Evolutionary conservation across 2,888 invertebrate species (phyloP), one percentile per base, ranked within the genome.

Genomic region (Creontiades dilutus): DNA sequence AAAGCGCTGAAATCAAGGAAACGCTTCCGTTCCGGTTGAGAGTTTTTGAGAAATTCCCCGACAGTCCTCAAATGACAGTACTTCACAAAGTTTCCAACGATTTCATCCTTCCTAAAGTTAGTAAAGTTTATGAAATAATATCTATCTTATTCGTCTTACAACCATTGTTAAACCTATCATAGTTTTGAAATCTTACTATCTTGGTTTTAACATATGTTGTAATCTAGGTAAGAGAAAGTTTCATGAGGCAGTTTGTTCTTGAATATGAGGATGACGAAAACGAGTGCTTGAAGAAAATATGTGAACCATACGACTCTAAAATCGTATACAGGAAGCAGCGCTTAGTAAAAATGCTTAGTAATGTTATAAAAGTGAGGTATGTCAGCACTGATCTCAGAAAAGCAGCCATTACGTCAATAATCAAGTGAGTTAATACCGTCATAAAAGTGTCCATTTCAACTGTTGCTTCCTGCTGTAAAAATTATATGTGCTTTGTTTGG

Each of bases 31-130:
- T 99, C 93, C 95, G 99, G 78, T 94, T 99, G 91, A 94, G 99
- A 92, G 97, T 99, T 92, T 99, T 99, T 93, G 99, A 99, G 93
- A 98, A 98, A 93, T 99, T 99, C 93, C 99, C 99, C 0, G 98
- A 99, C 92, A 98, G 99, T 92, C 99, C 99, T 0, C 97, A 99
- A 93, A 99, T 99, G 99, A 98, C 99, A 0, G 96, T 96, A 91
- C 94, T 99, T 68, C 97, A 98, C 93, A 98, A 98, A 94, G 96
- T 99, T 46, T 98, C 99, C 0, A 97, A 97, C 0, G 98, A 98
- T 93, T 98, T 97, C 92, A 97, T 96, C 93, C 94, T 98, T 87
- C 98, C 98, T 0, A 98, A 98, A 94, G 97, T 97, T 19, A 55
- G 85, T 85, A 19, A 37, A 52, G 11, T 52, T 16, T n/a, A n/a